Base-by-base conservation (phyloP, 2,797 vertebrate species). In the Scomberomorus guttatus region DNA sequence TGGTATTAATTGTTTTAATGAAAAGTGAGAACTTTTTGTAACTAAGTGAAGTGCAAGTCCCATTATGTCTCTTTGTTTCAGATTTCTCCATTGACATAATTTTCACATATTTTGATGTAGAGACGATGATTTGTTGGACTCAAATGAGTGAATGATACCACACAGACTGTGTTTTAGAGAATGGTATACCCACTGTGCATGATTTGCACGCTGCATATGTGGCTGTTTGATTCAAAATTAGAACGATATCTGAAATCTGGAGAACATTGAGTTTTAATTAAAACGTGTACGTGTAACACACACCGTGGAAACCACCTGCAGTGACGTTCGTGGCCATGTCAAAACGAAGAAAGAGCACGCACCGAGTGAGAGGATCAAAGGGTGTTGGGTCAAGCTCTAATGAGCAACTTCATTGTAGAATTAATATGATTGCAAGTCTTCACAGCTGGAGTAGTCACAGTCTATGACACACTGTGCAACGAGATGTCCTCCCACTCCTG, bases 401-500 rank as follows among this genome's bases (percentile, higher is more conserved):
- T 77, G 74, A 90, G 85, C 61, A 65, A 29, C 68, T 82, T 72
- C 56, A 58, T 58, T 60, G 61, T 51, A 34, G 56, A 48, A 87
- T 81, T 72, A 75, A 73, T 78, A 60, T 64, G 78, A 82, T 46
- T 66, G 42, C 27, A 67, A 54, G 29, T 59, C 79, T 34, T 79
- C 81, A 65, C 82, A 86, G 81, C 77, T 63, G 80, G 77, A 86
- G 56, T 37, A 75, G 72, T 90, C 63, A 76, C 69, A 42, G 69
- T 34, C 68, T 48, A 55, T 87, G 84, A 89, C 79, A 83, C 56
- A n/a, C 17, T 4, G 29, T 44, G 63, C 39, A 22, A 34, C 34
- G 25, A 86, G 29, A 88, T 54, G 78, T 89, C 81, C 72, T 75
- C 80, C 87, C 71, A 91, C 88, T 82, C 70, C 24, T 44, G n/a